A percentile compares a stretch with the other conserved stretches of the same genome.
Conservation (phyloP, 2,888 invertebrate genomes). For the Sinotaia quadrata region DNA sequence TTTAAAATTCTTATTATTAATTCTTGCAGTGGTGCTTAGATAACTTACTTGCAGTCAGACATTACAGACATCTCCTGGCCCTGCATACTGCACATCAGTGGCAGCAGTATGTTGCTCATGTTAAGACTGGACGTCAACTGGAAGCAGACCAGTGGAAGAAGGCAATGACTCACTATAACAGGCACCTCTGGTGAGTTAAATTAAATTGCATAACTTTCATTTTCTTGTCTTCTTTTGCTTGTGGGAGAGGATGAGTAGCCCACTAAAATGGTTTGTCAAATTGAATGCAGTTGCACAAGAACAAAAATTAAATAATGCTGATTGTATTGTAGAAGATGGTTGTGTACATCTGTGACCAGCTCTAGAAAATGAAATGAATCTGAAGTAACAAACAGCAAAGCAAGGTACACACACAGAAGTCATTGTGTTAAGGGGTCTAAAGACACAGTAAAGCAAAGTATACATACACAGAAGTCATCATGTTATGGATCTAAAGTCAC, state of each 20-base stretch:
- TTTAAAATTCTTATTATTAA: neutral
- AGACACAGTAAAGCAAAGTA: no score
- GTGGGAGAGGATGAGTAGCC: neutral
- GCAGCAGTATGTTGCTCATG: slow-evolving; percentile 45
- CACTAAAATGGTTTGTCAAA: no score
- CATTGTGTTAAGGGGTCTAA: no score
- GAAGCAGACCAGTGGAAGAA: slow-evolving; percentile 45
- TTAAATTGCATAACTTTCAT: neutral
- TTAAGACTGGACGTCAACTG: slow-evolving; percentile 43
- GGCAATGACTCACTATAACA: slow-evolving; percentile 49
- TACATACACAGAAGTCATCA: no score
- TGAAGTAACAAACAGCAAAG: no score
- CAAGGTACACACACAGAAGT: no score
- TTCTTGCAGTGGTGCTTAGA: slow-evolving; percentile 8
- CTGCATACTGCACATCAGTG: slow-evolving; percentile 47
- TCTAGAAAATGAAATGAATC: no score
- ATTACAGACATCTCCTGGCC: slow-evolving; percentile 52
- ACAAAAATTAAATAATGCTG: no score
- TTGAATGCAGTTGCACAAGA: no score
- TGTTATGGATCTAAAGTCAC: no score
- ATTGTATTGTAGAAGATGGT: no score
- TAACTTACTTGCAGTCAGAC: slow-evolving; percentile 42
- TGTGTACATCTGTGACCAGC: no score
- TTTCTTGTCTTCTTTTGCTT: neutral
- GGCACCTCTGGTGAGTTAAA: slow-evolving; percentile 48